Evolutionary conservation across 2,797 vertebrate species (phyloP).

Genomic region (Poecile montanus): DNA sequence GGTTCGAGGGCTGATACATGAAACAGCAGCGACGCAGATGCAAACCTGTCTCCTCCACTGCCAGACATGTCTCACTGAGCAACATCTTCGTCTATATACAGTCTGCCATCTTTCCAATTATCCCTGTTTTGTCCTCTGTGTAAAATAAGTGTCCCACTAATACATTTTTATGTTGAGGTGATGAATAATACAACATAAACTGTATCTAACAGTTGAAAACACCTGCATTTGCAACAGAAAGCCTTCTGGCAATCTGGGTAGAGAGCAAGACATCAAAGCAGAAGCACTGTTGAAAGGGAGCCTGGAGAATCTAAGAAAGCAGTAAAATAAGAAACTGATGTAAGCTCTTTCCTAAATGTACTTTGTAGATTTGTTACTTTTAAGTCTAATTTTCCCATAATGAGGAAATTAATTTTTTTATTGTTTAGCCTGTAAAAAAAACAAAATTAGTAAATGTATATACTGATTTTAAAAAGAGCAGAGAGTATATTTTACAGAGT

Average conservation of each 20-base stretch:
- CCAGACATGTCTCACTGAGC: neutral
- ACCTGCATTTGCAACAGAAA: conserved; percentile 53
- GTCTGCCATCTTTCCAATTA: neutral
- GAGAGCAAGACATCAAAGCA: conserved; percentile 42
- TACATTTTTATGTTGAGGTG: conserved; percentile 3
- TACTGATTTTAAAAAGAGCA: neutral
- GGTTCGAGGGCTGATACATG: neutral
- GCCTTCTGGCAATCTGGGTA: conserved; percentile 8
- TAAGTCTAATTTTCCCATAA: neutral
- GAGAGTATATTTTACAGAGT: neutral
- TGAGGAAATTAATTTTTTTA: neutral
- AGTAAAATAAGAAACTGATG: neutral
- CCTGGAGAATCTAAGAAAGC: conserved; percentile 5
- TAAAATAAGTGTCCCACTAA: conserved; percentile 29
- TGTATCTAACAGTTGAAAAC: conserved; percentile 9
- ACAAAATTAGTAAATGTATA: neutral
- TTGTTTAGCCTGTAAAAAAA: conserved; percentile 50
- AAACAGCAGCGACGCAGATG: neutral
- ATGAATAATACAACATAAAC: conserved; percentile 47
- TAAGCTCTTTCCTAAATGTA: neutral
- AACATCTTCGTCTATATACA: neutral
- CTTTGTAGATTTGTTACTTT: neutral
- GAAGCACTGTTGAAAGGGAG: neutral
- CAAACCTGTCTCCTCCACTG: neutral
- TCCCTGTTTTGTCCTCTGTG: conserved; percentile 7